Evolutionary conservation across 2,888 invertebrate species (phyloP).

Genomic region (Trisateles emortualis): DNA sequence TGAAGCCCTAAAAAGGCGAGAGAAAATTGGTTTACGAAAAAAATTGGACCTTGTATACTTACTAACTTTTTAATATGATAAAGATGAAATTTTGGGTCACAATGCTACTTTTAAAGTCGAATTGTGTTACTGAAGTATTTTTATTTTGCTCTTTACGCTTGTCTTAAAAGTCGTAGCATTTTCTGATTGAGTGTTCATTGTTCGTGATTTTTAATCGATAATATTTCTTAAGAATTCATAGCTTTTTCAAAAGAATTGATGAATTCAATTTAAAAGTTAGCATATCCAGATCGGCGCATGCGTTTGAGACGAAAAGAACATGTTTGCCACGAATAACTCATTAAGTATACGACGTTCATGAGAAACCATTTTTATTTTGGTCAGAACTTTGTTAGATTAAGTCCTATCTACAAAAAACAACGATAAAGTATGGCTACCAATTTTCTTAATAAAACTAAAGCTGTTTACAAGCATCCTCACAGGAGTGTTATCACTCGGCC

Average conservation of each 20-base stretch:
- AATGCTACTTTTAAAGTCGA: conserved; percentile 12
- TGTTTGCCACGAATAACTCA: not conserved
- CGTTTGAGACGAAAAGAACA: not conserved
- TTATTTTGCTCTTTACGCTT: conserved; percentile 22
- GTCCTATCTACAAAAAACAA: conserved; percentile 34
- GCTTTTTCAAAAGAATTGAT: conserved; percentile 9
- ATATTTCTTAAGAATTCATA: conserved; percentile 5
- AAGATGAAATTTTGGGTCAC: conserved; percentile 41
- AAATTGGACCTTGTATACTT: conserved; percentile 35
- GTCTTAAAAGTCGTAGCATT: conserved; percentile 23
- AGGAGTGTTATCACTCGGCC: conserved; percentile 33
- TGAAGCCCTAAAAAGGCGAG: conserved; percentile 37
- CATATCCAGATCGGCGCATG: not conserved
- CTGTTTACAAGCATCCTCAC: conserved; percentile 38
- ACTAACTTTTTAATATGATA: conserved; percentile 51
- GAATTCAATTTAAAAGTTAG: conserved; percentile 12
- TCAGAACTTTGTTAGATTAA: not conserved
- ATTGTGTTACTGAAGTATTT: conserved; percentile 22
- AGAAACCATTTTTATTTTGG: not conserved
- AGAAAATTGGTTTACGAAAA: conserved; percentile 51
- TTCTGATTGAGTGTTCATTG: conserved; percentile 19
- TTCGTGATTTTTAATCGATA: conserved; percentile 18
- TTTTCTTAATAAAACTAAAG: conserved; percentile 26
- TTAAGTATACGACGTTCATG: not conserved
- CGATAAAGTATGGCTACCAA: conserved; percentile 19